These are phyloP conservation scores for Saccostrea cuccullata DNA, from an alignment of 1,140 invertebrate genomes.

Conservation along the genomic window DNA sequence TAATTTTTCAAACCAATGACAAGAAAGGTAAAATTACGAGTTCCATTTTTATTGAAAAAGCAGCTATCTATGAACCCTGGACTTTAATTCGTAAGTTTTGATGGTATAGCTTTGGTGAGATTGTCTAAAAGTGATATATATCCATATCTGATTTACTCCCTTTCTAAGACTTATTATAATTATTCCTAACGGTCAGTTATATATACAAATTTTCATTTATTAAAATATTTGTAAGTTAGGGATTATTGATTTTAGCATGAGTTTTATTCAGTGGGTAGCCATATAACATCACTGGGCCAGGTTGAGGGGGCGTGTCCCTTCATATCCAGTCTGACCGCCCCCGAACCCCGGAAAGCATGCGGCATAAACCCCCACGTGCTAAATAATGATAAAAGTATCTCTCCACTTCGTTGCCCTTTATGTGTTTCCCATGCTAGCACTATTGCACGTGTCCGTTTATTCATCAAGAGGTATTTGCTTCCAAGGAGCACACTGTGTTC, in stretches of 20 bases:
- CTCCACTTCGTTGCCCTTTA: background rate
- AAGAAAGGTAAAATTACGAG: no score
- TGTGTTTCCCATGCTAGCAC: slow-evolving; percentile 6
- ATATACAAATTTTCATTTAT: background rate
- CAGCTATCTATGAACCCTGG: no score
- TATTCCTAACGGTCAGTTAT: no score
- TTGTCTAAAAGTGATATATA: no score
- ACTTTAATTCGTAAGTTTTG: no score
- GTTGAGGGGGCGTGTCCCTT: background rate
- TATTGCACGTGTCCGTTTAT: background rate
- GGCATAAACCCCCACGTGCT: background rate
- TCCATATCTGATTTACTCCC: no score
- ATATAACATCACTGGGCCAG: slow-evolving; percentile 15
- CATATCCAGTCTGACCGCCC: background rate
- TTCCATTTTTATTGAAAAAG: no score
- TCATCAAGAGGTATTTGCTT: background rate
- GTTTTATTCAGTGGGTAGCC: background rate
- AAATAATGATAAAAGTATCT: background rate
- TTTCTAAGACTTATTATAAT: no score
- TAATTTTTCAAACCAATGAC: no score
- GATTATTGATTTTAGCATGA: background rate
- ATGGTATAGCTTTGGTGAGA: no score
- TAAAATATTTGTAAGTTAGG: background rate
- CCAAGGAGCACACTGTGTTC: background rate
- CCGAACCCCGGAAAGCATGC: background rate